These are phyloP conservation scores for Parauchenoglanis ngamensis DNA, from an alignment of 2,797 vertebrate species.

Conservation along the genomic window DNA sequence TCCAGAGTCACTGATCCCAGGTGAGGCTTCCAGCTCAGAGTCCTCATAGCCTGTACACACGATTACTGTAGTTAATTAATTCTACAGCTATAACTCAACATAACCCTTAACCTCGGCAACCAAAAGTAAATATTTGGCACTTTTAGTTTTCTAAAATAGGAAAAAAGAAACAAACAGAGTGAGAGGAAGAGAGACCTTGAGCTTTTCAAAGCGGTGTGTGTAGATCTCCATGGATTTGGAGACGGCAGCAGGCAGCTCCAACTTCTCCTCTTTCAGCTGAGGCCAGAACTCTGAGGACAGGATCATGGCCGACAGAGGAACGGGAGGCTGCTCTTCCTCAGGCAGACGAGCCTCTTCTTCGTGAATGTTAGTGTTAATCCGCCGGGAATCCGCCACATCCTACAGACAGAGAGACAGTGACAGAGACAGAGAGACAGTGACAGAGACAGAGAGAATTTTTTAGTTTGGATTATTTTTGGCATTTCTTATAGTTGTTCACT, in stretches of 20 bases:
- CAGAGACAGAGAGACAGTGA: no score
- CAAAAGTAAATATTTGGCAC: not conserved
- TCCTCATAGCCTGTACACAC: slow-evolving; percentile 88
- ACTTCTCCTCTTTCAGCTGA: slow-evolving; percentile 92
- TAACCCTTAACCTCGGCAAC: not conserved
- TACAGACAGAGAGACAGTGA: slow-evolving; percentile 51
- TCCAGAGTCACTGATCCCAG: slow-evolving; percentile 93
- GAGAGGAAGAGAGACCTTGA: slow-evolving; percentile 77
- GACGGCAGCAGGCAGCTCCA: slow-evolving; percentile 86
- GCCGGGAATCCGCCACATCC: slow-evolving; percentile 96
- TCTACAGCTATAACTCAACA: not conserved
- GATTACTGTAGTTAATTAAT: not conserved
- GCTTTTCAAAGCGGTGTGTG: slow-evolving; percentile 93
- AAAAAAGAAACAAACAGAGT: not conserved
- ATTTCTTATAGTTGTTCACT: not conserved
- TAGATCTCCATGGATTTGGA: slow-evolving; percentile 89
- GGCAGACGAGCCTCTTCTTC: slow-evolving; percentile 89
- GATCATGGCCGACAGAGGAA: slow-evolving; percentile 88
- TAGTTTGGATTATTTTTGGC: not conserved
- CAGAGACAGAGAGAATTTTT: not conserved
- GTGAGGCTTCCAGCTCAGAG: slow-evolving; percentile 96
- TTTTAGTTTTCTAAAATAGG: not conserved
- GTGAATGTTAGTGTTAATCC: slow-evolving; percentile 92
- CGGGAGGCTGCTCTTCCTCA: slow-evolving; percentile 80
- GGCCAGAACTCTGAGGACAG: slow-evolving; percentile 98